Base-by-base conservation (phyloP, 1,140 invertebrate genomes). In the Manduca sexta region DNA sequence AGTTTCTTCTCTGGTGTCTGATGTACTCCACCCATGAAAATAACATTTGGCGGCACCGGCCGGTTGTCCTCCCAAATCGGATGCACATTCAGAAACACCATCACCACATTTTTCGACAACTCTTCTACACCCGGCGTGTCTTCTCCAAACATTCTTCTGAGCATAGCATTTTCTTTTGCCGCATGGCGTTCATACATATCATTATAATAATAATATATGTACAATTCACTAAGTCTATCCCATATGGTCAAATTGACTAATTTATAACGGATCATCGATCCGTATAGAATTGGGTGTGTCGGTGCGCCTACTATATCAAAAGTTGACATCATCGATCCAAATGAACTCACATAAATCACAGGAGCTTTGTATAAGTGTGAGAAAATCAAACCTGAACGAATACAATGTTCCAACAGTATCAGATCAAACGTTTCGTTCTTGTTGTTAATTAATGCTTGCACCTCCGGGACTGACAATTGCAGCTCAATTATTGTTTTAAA, bases 11-110 rank as follows among this genome's bases (percentile, higher is more conserved):
- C 15, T 46, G 64, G 45, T 49, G 74, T 73, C 16, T 79, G 65
- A 62, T 89, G 88, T 26, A 88, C 67, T 2, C 88, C 87, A 13
- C 84, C 86, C 39, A 90, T 64, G 52, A 82, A 69, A 3, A 89
- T 56, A 1, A 88, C 75, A 34, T 64, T 75, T 10, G 88, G 87
- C 11, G 84, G 73, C 8, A 84, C 58, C 4, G 89, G 82, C 12
- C 83, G 74, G 30, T 78, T 71, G 39, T 70, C 65, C 17, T 75
- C 66, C 56, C 87, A 76, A n/a, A 84, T 60, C 3, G 78, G 82
- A 77, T 89, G 80, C 10, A 66, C 66, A 52, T 87, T 88, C 4
- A 87, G 46, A 49, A 92, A 84, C 12, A 90, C 44, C 65, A 92
- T 63, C 31, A 86, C 83, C 0, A 87, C 67, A 60, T 86, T 88